Evolutionary conservation across 2,113 vertebrate genomes (phyloP).

Genomic region (Himantopus leucocephalus): DNA sequence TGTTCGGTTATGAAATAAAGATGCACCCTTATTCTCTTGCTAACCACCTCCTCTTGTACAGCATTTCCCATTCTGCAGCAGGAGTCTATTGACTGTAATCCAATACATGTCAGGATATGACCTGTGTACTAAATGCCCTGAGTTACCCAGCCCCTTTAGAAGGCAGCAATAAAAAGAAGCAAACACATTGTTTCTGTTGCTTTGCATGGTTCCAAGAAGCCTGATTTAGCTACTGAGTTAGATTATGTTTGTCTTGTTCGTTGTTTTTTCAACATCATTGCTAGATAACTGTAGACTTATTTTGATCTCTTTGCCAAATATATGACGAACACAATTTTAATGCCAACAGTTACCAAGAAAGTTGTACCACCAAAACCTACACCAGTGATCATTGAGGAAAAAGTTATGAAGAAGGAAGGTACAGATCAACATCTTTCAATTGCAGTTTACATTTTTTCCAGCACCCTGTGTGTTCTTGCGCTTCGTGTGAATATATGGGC

Average conservation of each 20-base stretch:
- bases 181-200: background rate
- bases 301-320: slow-evolving; percentile 2
- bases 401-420: slow-evolving; percentile 79
- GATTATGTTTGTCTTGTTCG: background rate
- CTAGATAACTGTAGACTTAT: background rate
- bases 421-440: slow-evolving; percentile 55
- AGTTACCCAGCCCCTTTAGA: background rate
- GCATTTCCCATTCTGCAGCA: background rate
- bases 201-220: background rate
- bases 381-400: slow-evolving; percentile 74
- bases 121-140: background rate
- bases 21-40: background rate
- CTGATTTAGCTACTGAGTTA: background rate
- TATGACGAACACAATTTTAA: slow-evolving; percentile 69
- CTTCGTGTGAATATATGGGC: background rate
- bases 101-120: background rate
- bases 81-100: background rate
- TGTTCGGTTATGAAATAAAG: background rate
- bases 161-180: background rate
- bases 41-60: background rate
- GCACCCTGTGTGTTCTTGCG: background rate
- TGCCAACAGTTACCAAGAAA: slow-evolving; percentile 78
- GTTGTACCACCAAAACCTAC: slow-evolving; percentile 75
- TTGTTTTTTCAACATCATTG: background rate
- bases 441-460: slow-evolving; percentile 9